phyloP scores from a whole-genome alignment of 2,113 vertebrate species.

The Aegotheles bennettii region DNA sequence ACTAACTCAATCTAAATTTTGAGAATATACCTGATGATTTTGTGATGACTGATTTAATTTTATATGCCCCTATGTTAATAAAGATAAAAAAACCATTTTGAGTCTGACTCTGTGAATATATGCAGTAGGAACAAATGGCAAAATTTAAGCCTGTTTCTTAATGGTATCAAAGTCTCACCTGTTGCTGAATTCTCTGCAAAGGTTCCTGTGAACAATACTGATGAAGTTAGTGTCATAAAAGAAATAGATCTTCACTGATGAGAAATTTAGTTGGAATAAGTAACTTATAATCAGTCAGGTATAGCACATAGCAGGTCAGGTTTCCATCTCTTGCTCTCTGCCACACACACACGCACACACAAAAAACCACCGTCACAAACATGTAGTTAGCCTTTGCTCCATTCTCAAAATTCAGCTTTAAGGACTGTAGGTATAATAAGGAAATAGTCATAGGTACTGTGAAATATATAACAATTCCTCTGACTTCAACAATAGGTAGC shows the following conservation, averaged over 20 bases:
- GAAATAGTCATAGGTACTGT: not conserved
- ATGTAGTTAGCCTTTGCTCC: not conserved
- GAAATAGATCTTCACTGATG: not conserved
- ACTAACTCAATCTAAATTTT: not conserved
- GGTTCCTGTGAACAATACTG: not conserved
- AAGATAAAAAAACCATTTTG: not conserved
- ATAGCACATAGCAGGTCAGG: not conserved
- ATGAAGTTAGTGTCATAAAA: not conserved
- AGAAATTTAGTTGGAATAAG: not conserved
- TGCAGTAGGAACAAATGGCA: not conserved
- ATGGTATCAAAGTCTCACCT: not conserved
- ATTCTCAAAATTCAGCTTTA: not conserved
- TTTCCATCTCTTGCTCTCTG: not conserved
- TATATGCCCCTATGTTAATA: not conserved
- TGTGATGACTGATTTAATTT: not conserved
- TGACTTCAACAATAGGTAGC: not conserved
- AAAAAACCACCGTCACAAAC: not conserved
- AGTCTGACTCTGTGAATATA: not conserved
- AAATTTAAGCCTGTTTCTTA: not conserved
- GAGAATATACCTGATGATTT: not conserved
- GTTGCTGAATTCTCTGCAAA: not conserved
- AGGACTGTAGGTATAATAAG: not conserved
- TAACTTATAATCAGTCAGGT: not conserved
- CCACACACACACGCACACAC: too few relatives aligned
- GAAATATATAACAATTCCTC: not conserved